These are phyloP conservation scores for Psilanteris sp. DNA, from an alignment of 1,140 invertebrate species.

Conservation along the genomic window DNA sequence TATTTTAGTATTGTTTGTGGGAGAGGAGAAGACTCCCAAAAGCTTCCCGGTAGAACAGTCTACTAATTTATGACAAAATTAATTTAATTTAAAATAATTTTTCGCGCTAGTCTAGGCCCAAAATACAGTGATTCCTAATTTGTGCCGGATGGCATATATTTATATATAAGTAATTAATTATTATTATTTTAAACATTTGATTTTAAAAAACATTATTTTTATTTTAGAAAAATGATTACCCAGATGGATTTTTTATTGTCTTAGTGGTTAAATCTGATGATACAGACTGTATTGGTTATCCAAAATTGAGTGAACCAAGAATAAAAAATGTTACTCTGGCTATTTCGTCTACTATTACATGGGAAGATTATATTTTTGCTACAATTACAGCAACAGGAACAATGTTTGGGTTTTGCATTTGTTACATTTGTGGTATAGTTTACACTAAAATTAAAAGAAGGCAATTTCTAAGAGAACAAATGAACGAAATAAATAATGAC, in stretches of 20 bases:
- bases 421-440: slow-evolving; percentile 79
- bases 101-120: no score
- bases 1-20: no score
- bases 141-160: no score
- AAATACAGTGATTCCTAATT: no score
- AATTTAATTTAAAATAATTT: no score
- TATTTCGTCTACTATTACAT: slow-evolving; percentile 82
- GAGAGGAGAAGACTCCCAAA: no score
- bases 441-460: slow-evolving; percentile 77
- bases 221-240: slow-evolving; percentile 76
- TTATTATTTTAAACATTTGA: no score
- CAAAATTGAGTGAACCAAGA: slow-evolving; percentile 65
- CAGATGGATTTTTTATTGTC: slow-evolving; percentile 89
- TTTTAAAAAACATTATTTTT: no score
- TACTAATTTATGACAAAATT: no score
- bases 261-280: slow-evolving; percentile 90
- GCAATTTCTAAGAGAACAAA: slow-evolving; percentile 60
- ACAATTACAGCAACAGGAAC: slow-evolving; percentile 80
- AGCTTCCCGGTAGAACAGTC: no score
- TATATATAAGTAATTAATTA: no score
- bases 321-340: slow-evolving; percentile 81
- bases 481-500: slow-evolving; percentile 69
- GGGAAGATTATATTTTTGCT: slow-evolving; percentile 83
- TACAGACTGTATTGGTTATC: slow-evolving; percentile 82
- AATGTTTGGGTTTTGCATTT: slow-evolving; percentile 83